phyloP scores from a whole-genome alignment of 2,797 vertebrate species.

The Pseudochirops cupreus region DNA sequence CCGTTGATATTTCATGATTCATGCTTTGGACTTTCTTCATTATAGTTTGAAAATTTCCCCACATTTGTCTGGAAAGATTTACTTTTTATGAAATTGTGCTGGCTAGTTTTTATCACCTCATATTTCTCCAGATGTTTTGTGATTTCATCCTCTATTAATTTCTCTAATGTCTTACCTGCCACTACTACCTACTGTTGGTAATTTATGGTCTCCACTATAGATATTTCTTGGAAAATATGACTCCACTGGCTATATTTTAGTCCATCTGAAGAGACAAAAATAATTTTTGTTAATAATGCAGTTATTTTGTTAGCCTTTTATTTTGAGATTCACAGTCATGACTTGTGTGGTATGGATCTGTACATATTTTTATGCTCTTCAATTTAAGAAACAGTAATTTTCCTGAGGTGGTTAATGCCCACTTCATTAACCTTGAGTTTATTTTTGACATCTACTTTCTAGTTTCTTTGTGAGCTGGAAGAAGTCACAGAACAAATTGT shows the following conservation, averaged over 20 bases:
- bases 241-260: background rate
- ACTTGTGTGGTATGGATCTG: background rate
- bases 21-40: background rate
- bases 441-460: background rate
- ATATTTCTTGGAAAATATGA: constrained; percentile 20
- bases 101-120: constrained; percentile 43
- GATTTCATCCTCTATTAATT: constrained; percentile 27
- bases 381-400: background rate
- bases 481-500: background rate
- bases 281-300: constrained; percentile 3
- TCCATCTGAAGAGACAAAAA: constrained; percentile 15
- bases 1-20: background rate
- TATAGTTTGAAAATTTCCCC: constrained; percentile 14
- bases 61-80: constrained; percentile 25
- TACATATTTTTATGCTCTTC: background rate
- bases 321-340: constrained; percentile 12
- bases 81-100: constrained; percentile 22
- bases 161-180: background rate
- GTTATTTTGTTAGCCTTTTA: background rate
- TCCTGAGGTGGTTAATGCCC: background rate
- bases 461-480: background rate
- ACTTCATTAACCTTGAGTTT: constrained; percentile 31
- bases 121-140: constrained; percentile 11
- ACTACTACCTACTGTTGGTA: background rate
- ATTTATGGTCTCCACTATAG: background rate